Evolutionary conservation across 2,113 vertebrate species (phyloP), one percentile per base, ranked within the genome.

Genomic region (Caranx melampygus): DNA sequence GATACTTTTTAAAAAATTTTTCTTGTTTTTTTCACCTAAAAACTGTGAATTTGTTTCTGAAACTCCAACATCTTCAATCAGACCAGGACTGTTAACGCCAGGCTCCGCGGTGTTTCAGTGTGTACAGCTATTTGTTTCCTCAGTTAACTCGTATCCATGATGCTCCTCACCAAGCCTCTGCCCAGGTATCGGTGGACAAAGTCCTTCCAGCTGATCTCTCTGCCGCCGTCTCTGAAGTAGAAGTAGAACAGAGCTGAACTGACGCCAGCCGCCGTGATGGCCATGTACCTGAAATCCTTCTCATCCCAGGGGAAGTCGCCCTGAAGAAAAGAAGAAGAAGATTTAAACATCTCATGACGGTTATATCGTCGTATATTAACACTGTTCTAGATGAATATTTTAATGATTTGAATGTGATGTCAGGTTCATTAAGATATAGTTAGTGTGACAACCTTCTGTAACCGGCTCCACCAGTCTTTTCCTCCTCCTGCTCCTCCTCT

Each of bases 201-300:
- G 63, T 95, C 95, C 81, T 96, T 96, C 96, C 95, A 96, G 78
- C 81, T 95, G 87, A 96, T 96, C 78, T 96, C 95, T 64, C 65
- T 92, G 61, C 95, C 92, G 0, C 65, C 80, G 65, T 96, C 94
- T 87, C 87, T 86, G 75, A 95, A 91, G 81, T 79, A 95, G 20
- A 93, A 83, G 62, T 93, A 93, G 11, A 94, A 85, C 75, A 96
- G 72, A 14, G 71, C 85, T 0, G 89, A 75, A 3, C 88, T 44
- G 26, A 95, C 14, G 0, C 94, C 95, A 0, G 91, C 86, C 0
- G 83, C 73, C 0, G 79, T 60, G 11, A 95, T 2, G 0, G 66
- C 77, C 52, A 95, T 20, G 80, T 90, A 94, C 15, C 86, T 81
- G 85, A 96, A 95, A 40, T 95, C 95, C 82, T 95, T 94, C 81